A percentile compares a stretch with the other conserved stretches of the same genome.
Conservation (phyloP, 2,888 invertebrate species). For the Synergus japonicus region DNA sequence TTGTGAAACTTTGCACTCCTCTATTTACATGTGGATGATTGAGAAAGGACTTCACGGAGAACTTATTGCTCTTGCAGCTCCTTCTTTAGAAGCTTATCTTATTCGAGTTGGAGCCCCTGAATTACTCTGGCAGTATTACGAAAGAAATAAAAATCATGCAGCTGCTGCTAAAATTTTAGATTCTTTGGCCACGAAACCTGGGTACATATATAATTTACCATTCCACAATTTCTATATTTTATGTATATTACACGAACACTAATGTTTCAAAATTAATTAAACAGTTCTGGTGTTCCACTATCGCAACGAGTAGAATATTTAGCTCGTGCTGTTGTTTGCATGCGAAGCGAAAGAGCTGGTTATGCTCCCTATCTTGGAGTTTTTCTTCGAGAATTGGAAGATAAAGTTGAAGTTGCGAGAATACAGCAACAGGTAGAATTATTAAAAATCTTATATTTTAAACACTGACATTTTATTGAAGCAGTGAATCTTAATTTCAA, state of each 20-base stretch:
- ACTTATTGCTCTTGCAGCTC: constrained; percentile 83
- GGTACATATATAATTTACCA: constrained; percentile 75
- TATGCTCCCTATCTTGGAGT: constrained; percentile 86
- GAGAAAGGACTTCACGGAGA: constrained; percentile 86
- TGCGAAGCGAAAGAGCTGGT: constrained; percentile 90
- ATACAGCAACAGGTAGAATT: constrained; percentile 83
- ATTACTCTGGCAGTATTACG: constrained; percentile 96
- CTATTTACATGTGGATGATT: constrained; percentile 96
- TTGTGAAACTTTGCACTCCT: constrained; percentile 94
- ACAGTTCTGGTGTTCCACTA: constrained; percentile 86
- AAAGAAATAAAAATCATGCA: constrained; percentile 93
- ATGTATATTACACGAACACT: no score
- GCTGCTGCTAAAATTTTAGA: constrained; percentile 95
- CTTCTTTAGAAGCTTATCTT: constrained; percentile 88
- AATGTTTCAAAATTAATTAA: constrained; percentile 57
- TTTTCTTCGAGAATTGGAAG: constrained; percentile 92
- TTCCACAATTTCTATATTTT: background rate
- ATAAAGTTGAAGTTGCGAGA: constrained; percentile 94
- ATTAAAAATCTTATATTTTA: background rate
- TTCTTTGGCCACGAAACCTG: constrained; percentile 88
- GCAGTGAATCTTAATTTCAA: background rate
- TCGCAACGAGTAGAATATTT: constrained; percentile 93
- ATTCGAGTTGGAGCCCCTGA: constrained; percentile 76
- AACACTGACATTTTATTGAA: background rate
- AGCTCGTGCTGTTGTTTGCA: constrained; percentile 95